phyloP scores from a whole-genome alignment of 2,888 invertebrate genomes.

The Resseliella maxima region DNA sequence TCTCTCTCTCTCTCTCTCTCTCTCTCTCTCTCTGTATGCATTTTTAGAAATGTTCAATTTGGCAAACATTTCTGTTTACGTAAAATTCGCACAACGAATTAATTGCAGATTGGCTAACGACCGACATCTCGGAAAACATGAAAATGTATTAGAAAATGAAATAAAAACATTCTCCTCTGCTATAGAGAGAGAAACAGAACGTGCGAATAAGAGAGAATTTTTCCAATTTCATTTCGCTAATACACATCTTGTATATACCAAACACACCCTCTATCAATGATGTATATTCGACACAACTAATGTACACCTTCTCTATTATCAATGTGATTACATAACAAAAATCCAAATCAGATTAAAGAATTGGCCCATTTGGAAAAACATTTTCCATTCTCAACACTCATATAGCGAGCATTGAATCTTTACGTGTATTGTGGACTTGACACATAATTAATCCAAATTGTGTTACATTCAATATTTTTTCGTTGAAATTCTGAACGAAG shows the following conservation, averaged over 20 bases:
- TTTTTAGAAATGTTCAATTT: too few relatives aligned
- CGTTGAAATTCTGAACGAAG: too few relatives aligned
- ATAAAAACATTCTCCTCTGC: too few relatives aligned
- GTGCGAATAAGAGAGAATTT: background rate
- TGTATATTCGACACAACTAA: background rate
- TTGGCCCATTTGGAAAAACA: background rate
- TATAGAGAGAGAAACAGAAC: too few relatives aligned
- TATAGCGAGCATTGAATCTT: background rate
- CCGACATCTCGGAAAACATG: too few relatives aligned
- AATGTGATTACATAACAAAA: background rate
- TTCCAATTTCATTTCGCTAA: background rate
- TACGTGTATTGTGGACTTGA: background rate
- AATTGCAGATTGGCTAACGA: too few relatives aligned
- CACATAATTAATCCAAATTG: constrained; percentile 19
- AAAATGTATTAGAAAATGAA: too few relatives aligned
- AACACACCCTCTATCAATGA: background rate
- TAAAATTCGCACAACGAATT: too few relatives aligned
- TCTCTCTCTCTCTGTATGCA: too few relatives aligned
- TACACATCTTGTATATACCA: background rate
- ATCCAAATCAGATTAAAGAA: background rate
- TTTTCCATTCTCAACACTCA: background rate
- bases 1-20: too few relatives aligned
- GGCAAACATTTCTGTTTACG: too few relatives aligned
- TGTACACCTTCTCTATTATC: background rate
- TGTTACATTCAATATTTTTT: background rate